Percentiles rank a stretch among this genome's conserved stretches.
Evolutionary conservation across 2,797 vertebrate species (phyloP).

Genomic region (Chiloscyllium punctatum): DNA sequence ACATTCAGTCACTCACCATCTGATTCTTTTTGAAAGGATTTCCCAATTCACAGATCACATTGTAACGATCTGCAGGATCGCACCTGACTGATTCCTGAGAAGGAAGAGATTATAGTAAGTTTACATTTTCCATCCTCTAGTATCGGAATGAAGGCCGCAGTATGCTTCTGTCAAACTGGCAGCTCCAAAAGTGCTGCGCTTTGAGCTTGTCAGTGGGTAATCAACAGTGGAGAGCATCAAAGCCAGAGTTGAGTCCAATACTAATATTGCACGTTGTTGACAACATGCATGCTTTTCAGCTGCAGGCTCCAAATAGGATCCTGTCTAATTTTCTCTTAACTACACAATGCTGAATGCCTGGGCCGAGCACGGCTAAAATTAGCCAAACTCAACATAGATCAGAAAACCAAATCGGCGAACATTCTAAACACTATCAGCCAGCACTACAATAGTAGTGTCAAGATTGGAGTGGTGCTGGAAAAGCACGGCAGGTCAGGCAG

Average conservation of each 20-base stretch:
- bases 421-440: too few relatives aligned
- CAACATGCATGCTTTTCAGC: background rate
- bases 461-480: too few relatives aligned
- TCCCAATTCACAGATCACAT: conserved; percentile 73
- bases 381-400: background rate
- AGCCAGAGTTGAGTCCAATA: background rate
- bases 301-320: too few relatives aligned
- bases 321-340: background rate
- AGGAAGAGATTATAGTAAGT: background rate
- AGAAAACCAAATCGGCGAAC: background rate
- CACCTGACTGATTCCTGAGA: background rate
- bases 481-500: too few relatives aligned
- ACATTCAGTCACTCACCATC: conserved; percentile 46
- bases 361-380: background rate
- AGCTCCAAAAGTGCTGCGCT: background rate
- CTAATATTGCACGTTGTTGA: background rate
- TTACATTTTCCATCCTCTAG: background rate
- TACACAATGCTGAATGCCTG: background rate
- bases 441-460: too few relatives aligned
- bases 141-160: background rate
- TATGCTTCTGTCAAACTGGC: background rate
- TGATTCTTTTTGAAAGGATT: conserved; percentile 78
- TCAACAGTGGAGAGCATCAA: background rate
- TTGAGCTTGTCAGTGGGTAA: background rate
- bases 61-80: conserved; percentile 15